Base-by-base conservation (phyloP, 2,888 invertebrate species). In the Diachrysia chrysitis region DNA sequence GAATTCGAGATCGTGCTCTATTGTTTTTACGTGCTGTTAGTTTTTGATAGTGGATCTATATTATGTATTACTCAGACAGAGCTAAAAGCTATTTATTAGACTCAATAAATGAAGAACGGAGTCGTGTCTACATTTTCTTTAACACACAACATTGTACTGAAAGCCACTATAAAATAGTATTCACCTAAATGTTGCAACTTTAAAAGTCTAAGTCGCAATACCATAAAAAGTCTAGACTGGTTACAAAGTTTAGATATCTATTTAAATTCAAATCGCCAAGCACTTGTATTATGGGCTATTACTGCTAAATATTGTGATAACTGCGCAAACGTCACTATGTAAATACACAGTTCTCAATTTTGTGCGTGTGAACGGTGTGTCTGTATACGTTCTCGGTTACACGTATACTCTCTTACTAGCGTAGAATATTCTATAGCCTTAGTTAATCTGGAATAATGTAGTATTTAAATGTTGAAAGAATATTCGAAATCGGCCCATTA, bases 231-330 rank as follows among this genome's bases (percentile, higher is more conserved):
- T 67, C 78, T 72, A 73, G 74, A 75, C 58, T 10, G 16, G 63
- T 21, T 78, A 73, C 67, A 67, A 67, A 67, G 63, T 65, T 65
- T 78, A 56, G 10, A 17, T 56, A 63, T 57, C 46, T 65, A 60
- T 74, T 76, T 74, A 75, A 76, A 84, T 84, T 85, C 77, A 83
- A 80, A 82, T 78, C 68, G 63, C 64, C 66, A 67, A 78, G 71
- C 71, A 74, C 69, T 76, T 69, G 71, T 68, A 71, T 71, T 71
- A 64, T 67, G 62, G 71, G 60, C 67, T 37, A 69, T 70, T 73
- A 75, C 69, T 71, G 68, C 71, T 79, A 71, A 82, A 79, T 78
- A 79, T 76, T 78, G 69, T 70, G 79, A 70, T 72, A 74, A 77
- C 71, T 72, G 71, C 42, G 59, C 61, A 63, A 66, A 65, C 55